phyloP scores from a whole-genome alignment of 1,140 invertebrate species.

The Anastatus disparis region DNA sequence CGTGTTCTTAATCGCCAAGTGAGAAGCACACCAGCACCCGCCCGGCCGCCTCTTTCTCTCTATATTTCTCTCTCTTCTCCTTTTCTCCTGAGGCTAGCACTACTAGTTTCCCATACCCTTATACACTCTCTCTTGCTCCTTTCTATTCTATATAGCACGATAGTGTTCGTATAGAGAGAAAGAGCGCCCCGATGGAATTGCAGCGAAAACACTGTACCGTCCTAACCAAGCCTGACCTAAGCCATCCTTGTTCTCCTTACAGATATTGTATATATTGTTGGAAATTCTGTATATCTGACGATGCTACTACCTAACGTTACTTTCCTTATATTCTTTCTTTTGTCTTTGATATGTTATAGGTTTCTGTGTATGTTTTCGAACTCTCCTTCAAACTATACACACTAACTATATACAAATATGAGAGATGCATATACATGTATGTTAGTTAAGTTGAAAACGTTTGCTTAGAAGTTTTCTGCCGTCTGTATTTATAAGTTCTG shows the following conservation, averaged over 20 bases:
- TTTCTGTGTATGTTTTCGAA: too few species aligned
- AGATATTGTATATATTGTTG: not conserved
- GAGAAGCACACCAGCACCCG: slow-evolving; percentile 61
- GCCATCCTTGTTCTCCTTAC: slow-evolving; percentile 34
- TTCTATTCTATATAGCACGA: too few species aligned
- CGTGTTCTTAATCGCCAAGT: slow-evolving; percentile 70
- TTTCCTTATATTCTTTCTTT: not conserved
- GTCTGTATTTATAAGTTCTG: slow-evolving; percentile 37
- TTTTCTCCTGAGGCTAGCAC: slow-evolving; percentile 27
- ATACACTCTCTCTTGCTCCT: too few species aligned
- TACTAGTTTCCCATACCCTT: slow-evolving; percentile 1
- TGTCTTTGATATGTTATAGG: too few species aligned
- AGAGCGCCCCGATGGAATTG: slow-evolving; percentile 17
- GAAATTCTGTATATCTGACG: too few species aligned
- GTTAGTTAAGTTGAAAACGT: too few species aligned
- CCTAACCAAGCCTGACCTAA: slow-evolving; percentile 2
- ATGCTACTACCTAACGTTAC: not conserved
- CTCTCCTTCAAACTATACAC: too few species aligned
- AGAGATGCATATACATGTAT: too few species aligned
- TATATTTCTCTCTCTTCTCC: too few species aligned
- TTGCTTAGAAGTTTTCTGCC: slow-evolving; percentile 31
- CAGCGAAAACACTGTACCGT: too few species aligned
- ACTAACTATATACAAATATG: too few species aligned
- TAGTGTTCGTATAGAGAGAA: slow-evolving; percentile 2
- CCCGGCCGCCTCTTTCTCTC: too few species aligned